phyloP scores from a whole-genome alignment of 2,888 invertebrate species.

The Scelioninae gen. 1 region DNA sequence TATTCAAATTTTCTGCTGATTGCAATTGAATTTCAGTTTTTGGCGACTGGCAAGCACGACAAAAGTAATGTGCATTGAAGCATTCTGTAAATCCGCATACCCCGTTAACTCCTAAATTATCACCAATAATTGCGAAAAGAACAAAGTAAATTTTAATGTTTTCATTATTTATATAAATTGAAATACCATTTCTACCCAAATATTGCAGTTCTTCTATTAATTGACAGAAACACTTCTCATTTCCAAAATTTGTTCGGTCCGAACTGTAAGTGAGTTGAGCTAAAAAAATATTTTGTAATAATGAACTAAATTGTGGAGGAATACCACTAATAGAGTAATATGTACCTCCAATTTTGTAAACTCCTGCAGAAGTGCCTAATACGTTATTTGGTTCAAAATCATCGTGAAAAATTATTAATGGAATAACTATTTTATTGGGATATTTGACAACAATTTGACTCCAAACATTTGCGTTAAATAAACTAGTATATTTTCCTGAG shows the following conservation, averaged over 20 bases:
- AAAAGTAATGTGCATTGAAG: slow-evolving; percentile 49
- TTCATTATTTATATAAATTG: not conserved
- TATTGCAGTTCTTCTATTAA: slow-evolving; percentile 34
- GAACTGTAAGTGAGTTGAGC: slow-evolving; percentile 29
- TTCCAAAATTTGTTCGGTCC: slow-evolving; percentile 38
- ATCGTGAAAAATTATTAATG: slow-evolving; percentile 46
- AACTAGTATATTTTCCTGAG: slow-evolving; percentile 29
- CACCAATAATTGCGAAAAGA: slow-evolving; percentile 29
- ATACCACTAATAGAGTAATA: slow-evolving; percentile 46
- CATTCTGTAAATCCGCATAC: slow-evolving; percentile 46
- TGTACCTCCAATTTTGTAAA: slow-evolving; percentile 51
- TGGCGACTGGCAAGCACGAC: slow-evolving; percentile 26
- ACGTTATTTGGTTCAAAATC: slow-evolving; percentile 49
- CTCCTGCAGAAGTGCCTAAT: slow-evolving; percentile 30
- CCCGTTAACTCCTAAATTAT: slow-evolving; percentile 52
- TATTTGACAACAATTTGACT: slow-evolving; percentile 18
- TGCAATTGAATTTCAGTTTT: slow-evolving; percentile 13
- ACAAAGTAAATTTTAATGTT: slow-evolving; percentile 27
- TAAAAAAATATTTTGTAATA: slow-evolving; percentile 42
- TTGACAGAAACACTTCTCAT: slow-evolving; percentile 41
- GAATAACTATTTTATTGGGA: slow-evolving; percentile 44
- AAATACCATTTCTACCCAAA: slow-evolving; percentile 38
- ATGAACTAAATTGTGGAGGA: slow-evolving; percentile 36
- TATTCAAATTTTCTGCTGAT: slow-evolving; percentile 8
- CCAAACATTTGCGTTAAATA: slow-evolving; percentile 49